A percentile compares a stretch with the other conserved stretches of the same genome.
Evolutionary conservation across 2,797 vertebrate species (phyloP).

Genomic region (Manis crassicaudata): DNA sequence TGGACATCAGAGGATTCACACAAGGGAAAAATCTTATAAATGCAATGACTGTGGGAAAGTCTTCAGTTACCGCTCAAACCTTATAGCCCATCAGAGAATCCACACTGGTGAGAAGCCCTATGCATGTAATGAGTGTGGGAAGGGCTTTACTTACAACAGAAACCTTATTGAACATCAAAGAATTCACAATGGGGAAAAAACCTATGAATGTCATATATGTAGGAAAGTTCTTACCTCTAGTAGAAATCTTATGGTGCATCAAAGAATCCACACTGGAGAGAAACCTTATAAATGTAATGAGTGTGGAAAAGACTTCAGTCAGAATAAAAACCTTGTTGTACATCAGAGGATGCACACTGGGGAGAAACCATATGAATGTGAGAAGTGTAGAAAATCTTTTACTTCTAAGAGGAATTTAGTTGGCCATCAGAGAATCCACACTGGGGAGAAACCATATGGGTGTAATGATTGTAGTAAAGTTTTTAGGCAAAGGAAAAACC

Average conservation of each 20-base stretch:
- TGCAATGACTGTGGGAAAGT: slow-evolving; percentile 77
- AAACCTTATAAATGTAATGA: slow-evolving; percentile 73
- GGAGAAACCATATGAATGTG: slow-evolving; percentile 77
- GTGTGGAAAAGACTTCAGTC: slow-evolving; percentile 77
- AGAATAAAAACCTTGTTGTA: slow-evolving; percentile 76
- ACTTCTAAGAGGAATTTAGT: slow-evolving; percentile 76
- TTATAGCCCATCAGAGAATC: slow-evolving; percentile 69
- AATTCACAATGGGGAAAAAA: slow-evolving; percentile 76
- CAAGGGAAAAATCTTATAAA: slow-evolving; percentile 74
- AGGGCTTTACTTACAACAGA: slow-evolving; percentile 75
- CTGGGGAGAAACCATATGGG: slow-evolving; percentile 74
- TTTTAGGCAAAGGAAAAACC: slow-evolving; percentile 77
- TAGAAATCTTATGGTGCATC: slow-evolving; percentile 75
- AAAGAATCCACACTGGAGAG: slow-evolving; percentile 75
- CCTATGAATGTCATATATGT: slow-evolving; percentile 74
- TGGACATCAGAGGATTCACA: slow-evolving; percentile 76
- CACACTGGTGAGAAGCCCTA: slow-evolving; percentile 76
- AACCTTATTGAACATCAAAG: slow-evolving; percentile 75
- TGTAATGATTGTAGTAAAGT: slow-evolving; percentile 73
- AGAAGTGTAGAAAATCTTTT: slow-evolving; percentile 76
- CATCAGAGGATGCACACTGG: slow-evolving; percentile 76
- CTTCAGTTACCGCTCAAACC: slow-evolving; percentile 74
- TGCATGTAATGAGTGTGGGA: slow-evolving; percentile 73
- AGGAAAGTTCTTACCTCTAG: slow-evolving; percentile 73
- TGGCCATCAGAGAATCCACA: slow-evolving; percentile 79